Evolutionary conservation across 2,888 invertebrate species (phyloP).

Genomic region (Ashinkailepas kermadecensis): DNA sequence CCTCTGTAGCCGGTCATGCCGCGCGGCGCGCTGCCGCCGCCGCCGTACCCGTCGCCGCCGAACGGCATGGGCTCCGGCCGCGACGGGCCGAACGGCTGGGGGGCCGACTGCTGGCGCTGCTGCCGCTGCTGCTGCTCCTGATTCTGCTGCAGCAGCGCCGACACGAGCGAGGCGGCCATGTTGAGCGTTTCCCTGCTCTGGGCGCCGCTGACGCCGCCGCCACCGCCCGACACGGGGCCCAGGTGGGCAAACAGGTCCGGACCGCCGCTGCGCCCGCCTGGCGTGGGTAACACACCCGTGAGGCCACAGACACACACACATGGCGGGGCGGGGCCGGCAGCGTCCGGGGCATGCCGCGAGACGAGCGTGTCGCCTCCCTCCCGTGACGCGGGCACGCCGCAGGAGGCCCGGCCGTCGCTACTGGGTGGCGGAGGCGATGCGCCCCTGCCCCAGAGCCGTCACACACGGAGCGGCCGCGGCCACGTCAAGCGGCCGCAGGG

Average conservation of each 20-base stretch:
- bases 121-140: background rate
- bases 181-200: constrained; percentile 5
- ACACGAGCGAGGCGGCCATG: constrained; percentile 10
- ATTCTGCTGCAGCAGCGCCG: constrained; percentile 11
- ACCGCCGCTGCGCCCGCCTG: too few relatives aligned
- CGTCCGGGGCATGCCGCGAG: too few relatives aligned
- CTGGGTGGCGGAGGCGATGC: too few relatives aligned
- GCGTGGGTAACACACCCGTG: too few relatives aligned
- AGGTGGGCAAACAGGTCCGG: background rate
- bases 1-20: background rate
- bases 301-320: too few relatives aligned
- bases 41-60: background rate
- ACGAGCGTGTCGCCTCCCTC: too few relatives aligned
- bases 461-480: too few relatives aligned
- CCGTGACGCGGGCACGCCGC: too few relatives aligned
- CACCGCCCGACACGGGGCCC: background rate
- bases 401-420: too few relatives aligned
- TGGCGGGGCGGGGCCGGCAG: too few relatives aligned
- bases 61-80: background rate
- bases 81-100: background rate
- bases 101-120: background rate
- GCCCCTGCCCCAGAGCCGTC: too few relatives aligned
- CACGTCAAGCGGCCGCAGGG: too few relatives aligned
- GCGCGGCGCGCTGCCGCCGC: background rate
- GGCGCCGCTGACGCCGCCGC: background rate